phyloP scores from a whole-genome alignment of 2,888 invertebrate genomes.

The Pristionchus japonicus region DNA sequence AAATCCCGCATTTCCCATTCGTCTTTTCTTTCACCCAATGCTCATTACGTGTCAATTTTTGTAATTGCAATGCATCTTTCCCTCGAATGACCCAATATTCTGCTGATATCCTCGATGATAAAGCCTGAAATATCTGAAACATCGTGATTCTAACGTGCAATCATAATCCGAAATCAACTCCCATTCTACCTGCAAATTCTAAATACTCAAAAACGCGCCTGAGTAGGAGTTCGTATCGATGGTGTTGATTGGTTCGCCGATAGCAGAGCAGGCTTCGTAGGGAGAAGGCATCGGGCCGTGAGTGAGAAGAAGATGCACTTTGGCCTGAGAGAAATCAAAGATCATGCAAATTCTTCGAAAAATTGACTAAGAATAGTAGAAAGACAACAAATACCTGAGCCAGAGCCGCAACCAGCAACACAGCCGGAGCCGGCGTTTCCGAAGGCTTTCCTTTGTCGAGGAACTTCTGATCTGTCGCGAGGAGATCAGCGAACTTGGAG shows the following conservation, averaged over 20 bases:
- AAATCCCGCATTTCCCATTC: neutral
- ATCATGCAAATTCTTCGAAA: neutral
- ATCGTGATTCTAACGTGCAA: neutral
- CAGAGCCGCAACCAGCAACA: constrained; percentile 51
- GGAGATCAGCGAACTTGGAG: constrained; percentile 60
- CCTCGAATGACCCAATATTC: neutral
- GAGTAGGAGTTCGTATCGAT: constrained; percentile 39
- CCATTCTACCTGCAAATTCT: no score
- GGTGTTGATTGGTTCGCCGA: constrained; percentile 43
- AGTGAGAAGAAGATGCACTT: constrained; percentile 63
- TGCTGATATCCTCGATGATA: neutral
- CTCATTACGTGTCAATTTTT: constrained; percentile 23
- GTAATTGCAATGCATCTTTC: constrained; percentile 13
- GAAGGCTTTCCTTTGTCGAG: constrained; percentile 50
- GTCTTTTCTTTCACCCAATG: neutral
- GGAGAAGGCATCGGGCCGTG: constrained; percentile 67
- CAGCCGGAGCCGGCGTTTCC: constrained; percentile 44
- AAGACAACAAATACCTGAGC: constrained; percentile 43
- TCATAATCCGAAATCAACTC: constrained; percentile 53
- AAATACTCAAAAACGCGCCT: constrained; percentile 48
- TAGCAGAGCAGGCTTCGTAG: constrained; percentile 56
- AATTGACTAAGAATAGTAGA: no score
- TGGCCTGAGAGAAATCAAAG: constrained; percentile 55
- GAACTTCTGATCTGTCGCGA: constrained; percentile 63
- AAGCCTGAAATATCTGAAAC: constrained; percentile 48